Evolutionary conservation across 2,888 invertebrate genomes (phyloP), one percentile per base, ranked within the genome.

Genomic region (Epinotia brunnichana): DNA sequence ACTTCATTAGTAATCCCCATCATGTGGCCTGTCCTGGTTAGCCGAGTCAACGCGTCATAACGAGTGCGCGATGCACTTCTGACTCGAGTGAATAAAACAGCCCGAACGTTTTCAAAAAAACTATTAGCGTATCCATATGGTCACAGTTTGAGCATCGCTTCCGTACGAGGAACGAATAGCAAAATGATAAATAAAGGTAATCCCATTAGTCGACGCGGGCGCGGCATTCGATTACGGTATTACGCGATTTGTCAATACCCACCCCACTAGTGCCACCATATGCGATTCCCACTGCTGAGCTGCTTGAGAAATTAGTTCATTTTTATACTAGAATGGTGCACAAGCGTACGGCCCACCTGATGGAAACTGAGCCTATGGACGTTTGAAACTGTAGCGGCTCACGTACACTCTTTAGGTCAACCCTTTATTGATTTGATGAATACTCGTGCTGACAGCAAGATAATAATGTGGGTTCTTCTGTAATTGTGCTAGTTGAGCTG

Each of bases 121-220:
- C 56, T 5, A 29, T 24, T 24, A 10, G n/a, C 48, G 17, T 35
- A 7, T 15, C 10, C 39, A 2, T 39, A 35, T n/a, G 3, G 10
- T 3, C 5, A 69, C 39, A 84, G 77, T 82, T 89, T 89, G 86
- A 83, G 83, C 74, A 76, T 71, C 87, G 48, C 72, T 44, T 24
- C 13, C 62, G 84, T 86, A 90, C 91, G 89, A 86, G 88, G 83
- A 87, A 81, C 85, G 91, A 91, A 90, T 89, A 89, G 85, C 89
- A 86, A 91, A 73, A 90, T 92, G 90, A 91, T 91, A 90, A 90
- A 90, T 90, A 88, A 88, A 87, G 83, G 85, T 89, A 91, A 91
- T 90, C 80, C 87, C 88, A 91, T 91, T 92, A 90, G 86, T 77
- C 77, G 79, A 13, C 78, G 79, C 81, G 83, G 81, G 84, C 83